Conservation (phyloP, 1,140 invertebrate species). For the Globodera ellingtonae region DNA sequence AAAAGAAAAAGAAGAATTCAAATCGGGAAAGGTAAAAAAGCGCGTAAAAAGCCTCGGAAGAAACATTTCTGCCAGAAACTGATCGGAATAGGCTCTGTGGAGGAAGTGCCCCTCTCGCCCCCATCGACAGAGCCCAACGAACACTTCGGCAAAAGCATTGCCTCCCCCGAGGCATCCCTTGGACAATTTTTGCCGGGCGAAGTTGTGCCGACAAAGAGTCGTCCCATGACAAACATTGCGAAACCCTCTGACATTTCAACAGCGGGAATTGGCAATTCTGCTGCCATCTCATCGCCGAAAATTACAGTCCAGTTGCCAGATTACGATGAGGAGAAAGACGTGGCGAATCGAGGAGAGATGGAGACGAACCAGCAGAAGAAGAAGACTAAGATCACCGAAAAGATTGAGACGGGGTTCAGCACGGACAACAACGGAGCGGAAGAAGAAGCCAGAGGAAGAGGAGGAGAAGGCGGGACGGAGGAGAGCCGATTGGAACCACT, state of each 20-base stretch:
- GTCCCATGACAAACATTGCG: background rate
- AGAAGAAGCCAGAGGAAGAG: background rate
- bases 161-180: background rate
- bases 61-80: slow-evolving; percentile 6
- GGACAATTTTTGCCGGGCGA: background rate
- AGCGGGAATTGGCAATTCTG: background rate
- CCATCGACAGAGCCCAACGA: background rate
- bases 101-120: slow-evolving; percentile 25
- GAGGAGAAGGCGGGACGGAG: background rate
- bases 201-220: background rate
- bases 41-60: background rate
- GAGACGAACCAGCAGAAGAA: slow-evolving; percentile 5
- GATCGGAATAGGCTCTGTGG: slow-evolving; percentile 26
- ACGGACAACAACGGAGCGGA: slow-evolving; percentile 27
- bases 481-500: slow-evolving; percentile 10
- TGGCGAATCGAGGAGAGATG: background rate
- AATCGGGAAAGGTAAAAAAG: background rate
- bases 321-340: slow-evolving; percentile 8
- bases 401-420: slow-evolving; percentile 42
- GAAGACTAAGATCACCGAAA: slow-evolving; percentile 23
- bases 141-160: background rate
- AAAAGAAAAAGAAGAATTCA: background rate
- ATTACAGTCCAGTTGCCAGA: slow-evolving; percentile 41
- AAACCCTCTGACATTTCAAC: background rate
- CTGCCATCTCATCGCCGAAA: slow-evolving; percentile 25